Evolutionary conservation across 1,140 invertebrate genomes (phyloP).

Genomic region (Chymomyza costata): DNA sequence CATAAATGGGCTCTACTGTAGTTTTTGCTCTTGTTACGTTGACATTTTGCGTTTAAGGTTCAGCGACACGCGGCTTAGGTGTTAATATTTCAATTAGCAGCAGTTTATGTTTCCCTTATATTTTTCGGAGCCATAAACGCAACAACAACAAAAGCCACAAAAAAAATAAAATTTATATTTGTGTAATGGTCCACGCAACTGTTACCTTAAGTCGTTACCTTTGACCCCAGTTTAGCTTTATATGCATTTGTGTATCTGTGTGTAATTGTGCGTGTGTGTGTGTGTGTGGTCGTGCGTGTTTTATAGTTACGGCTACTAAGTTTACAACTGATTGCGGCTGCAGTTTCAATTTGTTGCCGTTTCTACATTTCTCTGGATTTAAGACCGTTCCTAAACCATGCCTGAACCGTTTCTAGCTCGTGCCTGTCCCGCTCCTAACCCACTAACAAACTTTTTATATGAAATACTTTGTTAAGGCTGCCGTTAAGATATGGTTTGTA

Average conservation of each 20-base stretch:
- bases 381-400: too few species aligned
- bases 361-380: too few species aligned
- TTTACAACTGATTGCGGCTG: slow-evolving; percentile 40
- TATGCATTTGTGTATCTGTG: slow-evolving; percentile 1
- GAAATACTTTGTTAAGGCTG: too few species aligned
- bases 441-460: too few species aligned
- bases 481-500: too few species aligned
- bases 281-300: slow-evolving; percentile 2
- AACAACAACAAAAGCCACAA: too few species aligned
- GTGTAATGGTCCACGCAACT: slow-evolving; percentile 58
- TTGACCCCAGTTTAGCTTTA: slow-evolving; percentile 12
- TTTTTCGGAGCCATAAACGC: too few species aligned
- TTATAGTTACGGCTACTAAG: slow-evolving; percentile 15
- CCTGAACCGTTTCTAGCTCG: too few species aligned
- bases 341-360: too few species aligned
- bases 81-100: slow-evolving; percentile 68
- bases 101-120: slow-evolving; percentile 60
- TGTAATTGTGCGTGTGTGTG: not conserved
- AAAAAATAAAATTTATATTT: too few species aligned
- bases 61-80: slow-evolving; percentile 44
- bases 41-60: slow-evolving; percentile 25
- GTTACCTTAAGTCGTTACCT: slow-evolving; percentile 41
- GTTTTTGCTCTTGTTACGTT: slow-evolving; percentile 20
- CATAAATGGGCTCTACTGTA: too few species aligned
- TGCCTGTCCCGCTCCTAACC: too few species aligned